phyloP scores from a whole-genome alignment of 2,888 invertebrate species.

The Agrotis ipsilon region DNA sequence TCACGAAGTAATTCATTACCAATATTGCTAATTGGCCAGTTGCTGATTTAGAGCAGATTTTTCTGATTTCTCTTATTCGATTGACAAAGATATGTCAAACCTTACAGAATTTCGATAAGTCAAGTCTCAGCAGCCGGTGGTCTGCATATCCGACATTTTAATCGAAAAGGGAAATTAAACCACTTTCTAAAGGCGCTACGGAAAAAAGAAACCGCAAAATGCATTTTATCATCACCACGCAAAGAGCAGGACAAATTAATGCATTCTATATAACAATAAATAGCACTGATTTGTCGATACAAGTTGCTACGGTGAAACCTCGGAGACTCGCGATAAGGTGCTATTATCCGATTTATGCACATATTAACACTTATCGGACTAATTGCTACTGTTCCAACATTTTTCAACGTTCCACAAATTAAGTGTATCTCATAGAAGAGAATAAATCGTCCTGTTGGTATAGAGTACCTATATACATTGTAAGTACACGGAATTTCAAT shows the following conservation, averaged over 20 bases:
- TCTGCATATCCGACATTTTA: slow-evolving; percentile 51
- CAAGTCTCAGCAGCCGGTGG: slow-evolving; percentile 36
- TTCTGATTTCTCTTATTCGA: neutral
- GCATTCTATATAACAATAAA: slow-evolving; percentile 60
- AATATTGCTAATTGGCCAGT: too few relatives aligned
- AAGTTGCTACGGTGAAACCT: slow-evolving; percentile 32
- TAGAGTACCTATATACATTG: slow-evolving; percentile 85
- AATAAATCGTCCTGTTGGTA: slow-evolving; percentile 85
- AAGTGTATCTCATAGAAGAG: slow-evolving; percentile 82
- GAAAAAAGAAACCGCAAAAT: slow-evolving; percentile 35
- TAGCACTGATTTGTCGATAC: slow-evolving; percentile 58
- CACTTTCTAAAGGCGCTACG: slow-evolving; percentile 47
- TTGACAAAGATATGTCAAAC: neutral
- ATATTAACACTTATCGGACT: slow-evolving; percentile 85
- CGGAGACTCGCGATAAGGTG: slow-evolving; percentile 66
- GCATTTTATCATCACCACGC: slow-evolving; percentile 53
- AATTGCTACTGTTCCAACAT: slow-evolving; percentile 84
- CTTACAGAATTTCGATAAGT: slow-evolving; percentile 10
- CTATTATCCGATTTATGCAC: slow-evolving; percentile 78
- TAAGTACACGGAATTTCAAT: slow-evolving; percentile 91
- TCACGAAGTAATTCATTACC: too few relatives aligned
- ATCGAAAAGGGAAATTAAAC: slow-evolving; percentile 50
- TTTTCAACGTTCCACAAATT: slow-evolving; percentile 83
- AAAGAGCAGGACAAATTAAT: slow-evolving; percentile 58
- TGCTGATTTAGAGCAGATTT: too few relatives aligned